phyloP scores from a whole-genome alignment of 35 echinoderm and acorn worm genomes.

The Heliocidaris tuberculata region DNA sequence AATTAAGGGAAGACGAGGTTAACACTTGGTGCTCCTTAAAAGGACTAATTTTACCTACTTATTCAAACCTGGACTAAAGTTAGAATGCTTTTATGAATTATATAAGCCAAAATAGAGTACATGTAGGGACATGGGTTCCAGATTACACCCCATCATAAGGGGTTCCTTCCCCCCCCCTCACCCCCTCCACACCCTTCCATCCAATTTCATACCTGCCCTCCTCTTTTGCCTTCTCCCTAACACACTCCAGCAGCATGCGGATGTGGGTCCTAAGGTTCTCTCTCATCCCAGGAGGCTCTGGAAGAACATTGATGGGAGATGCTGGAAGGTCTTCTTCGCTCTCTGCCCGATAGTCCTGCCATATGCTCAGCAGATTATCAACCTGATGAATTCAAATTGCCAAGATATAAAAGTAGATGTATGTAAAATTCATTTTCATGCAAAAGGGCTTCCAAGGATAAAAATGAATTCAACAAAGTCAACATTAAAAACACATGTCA shows the following conservation, averaged over 20 bases:
- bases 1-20: no score
- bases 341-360: conserved; percentile 81
- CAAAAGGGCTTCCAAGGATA: not conserved
- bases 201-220: conserved; percentile 58
- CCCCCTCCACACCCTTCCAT: not conserved
- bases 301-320: conserved; percentile 33
- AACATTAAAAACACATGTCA: no score
- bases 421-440: not conserved
- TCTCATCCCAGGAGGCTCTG: conserved; percentile 85
- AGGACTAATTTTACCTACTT: no score
- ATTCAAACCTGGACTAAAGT: no score
- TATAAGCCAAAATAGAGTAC: no score
- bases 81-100: no score
- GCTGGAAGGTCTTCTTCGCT: conserved; percentile 36
- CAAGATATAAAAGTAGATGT: not conserved
- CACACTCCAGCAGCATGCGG: conserved; percentile 77
- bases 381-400: conserved; percentile 50
- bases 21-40: no score
- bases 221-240: conserved; percentile 80
- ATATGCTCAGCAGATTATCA: conserved; percentile 84
- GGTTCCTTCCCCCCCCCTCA: not conserved
- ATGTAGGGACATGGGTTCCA: no score
- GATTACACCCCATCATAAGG: no score
- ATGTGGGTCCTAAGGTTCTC: conserved; percentile 79
- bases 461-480: not conserved